Evolutionary conservation across 2,113 vertebrate species (phyloP), one percentile per base, ranked within the genome.

Genomic region (Alectura lathami): DNA sequence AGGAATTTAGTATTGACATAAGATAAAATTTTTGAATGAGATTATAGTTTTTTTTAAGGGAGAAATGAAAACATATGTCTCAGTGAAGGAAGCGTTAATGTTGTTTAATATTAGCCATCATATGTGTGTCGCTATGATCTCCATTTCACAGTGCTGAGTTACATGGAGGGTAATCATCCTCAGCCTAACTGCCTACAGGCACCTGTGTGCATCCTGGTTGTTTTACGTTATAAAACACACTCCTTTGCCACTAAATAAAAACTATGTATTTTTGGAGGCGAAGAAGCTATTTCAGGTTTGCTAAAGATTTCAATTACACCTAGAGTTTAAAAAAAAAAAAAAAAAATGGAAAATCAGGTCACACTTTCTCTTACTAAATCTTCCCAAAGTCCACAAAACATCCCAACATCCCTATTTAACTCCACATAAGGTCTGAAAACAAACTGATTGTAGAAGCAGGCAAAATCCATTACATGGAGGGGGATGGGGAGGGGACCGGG

Each of bases 401-500:
- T 12, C 14, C 38, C 62, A 86, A 54, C n/a, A 76, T 12, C 14
- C 38, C 62, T 66, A 57, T 77, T 26, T 59, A 89, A 83, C 27
- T 78, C 62, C 13, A 60, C 22, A 17, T 1, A 27, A 16, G 59
- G 81, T 16, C 73, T 45, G 60, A 86, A 89, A 94, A 24, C 10
- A 63, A 62, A 45, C 50, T 63, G 21, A 54, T 70, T 43, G 70
- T 47, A 88, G 67, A 89, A 80, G 26, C 45, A 69, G 20, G 14
- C 27, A 84, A 70, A 86, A 54, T 45, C 36, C 36, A 40, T 32
- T 57, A 23, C 48, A 63, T 1, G 4, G 3, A 11, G 9, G 9
- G 24, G n/a, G 3, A n/a, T n/a, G n/a, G n/a, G 4, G 3, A 11
- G 9, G 9, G 24, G n/a, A n/a, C n/a, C n/a, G 3, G 24, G 17